Evolutionary conservation across 2,113 vertebrate genomes (phyloP).

Genomic region (Fukomys damarensis): DNA sequence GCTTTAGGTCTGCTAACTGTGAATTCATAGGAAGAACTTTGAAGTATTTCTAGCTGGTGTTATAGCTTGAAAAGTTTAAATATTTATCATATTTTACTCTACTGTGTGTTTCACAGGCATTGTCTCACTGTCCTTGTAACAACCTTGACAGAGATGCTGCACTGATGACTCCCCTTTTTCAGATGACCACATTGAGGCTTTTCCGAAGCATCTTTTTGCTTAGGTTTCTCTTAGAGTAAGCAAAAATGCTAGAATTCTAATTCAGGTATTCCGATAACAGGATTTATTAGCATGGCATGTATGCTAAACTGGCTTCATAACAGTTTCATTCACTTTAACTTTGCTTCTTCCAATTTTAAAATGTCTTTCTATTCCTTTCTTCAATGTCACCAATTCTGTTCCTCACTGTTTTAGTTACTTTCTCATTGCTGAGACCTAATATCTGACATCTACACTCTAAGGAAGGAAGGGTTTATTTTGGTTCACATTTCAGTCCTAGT

Average conservation of each 20-base stretch:
- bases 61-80: neutral
- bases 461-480: neutral
- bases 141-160: neutral
- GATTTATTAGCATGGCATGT: neutral
- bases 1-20: neutral
- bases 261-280: neutral
- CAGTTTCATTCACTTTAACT: neutral
- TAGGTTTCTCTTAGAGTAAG: neutral
- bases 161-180: neutral
- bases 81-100: neutral
- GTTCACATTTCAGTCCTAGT: neutral
- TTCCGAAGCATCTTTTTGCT: neutral
- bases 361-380: neutral
- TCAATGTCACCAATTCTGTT: neutral
- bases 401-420: neutral
- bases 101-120: neutral
- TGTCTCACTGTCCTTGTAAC: neutral
- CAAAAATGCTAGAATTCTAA: neutral
- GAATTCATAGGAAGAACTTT: neutral
- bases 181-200: neutral
- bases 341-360: conserved; percentile 14
- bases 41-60: neutral
- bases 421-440: neutral
- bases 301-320: conserved; percentile 6
- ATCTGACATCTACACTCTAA: neutral